Percentiles rank a stretch among this genome's conserved stretches.
These are phyloP conservation scores for Vidua macroura DNA, from an alignment of 2,113 vertebrate genomes.

Conservation along the genomic window DNA sequence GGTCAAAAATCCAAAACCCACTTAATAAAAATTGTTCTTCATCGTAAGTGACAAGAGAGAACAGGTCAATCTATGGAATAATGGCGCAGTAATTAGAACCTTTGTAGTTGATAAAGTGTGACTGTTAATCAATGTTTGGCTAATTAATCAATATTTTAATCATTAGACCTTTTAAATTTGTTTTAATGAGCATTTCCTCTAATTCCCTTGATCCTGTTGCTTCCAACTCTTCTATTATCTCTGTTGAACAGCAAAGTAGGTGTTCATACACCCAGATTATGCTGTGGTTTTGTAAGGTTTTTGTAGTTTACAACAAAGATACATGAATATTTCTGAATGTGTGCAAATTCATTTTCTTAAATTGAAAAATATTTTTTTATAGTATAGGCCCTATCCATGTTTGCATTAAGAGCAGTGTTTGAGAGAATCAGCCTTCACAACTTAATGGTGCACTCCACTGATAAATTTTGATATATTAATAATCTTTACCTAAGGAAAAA, in stretches of 20 bases:
- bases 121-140: constrained; percentile 97
- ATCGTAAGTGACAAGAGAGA: constrained; percentile 91
- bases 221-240: constrained; percentile 77
- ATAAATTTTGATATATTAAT: neutral
- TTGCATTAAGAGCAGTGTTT: neutral
- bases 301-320: neutral
- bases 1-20: constrained; percentile 99
- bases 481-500: neutral
- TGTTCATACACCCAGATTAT: constrained; percentile 40
- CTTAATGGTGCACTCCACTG: neutral
- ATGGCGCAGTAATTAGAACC: constrained; percentile 91
- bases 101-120: constrained; percentile 94
- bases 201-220: constrained; percentile 88
- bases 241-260: constrained; percentile 78
- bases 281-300: neutral
- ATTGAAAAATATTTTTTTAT: neutral
- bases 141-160: constrained; percentile 99
- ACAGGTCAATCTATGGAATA: constrained; percentile 90
- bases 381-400: neutral
- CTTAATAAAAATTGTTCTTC: constrained; percentile 97
- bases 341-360: neutral
- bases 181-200: constrained; percentile 93
- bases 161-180: constrained; percentile 92
- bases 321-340: neutral
- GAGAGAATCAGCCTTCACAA: neutral